Base-by-base conservation (phyloP, 2,113 vertebrate species). In the Australoheros scitulus region DNA sequence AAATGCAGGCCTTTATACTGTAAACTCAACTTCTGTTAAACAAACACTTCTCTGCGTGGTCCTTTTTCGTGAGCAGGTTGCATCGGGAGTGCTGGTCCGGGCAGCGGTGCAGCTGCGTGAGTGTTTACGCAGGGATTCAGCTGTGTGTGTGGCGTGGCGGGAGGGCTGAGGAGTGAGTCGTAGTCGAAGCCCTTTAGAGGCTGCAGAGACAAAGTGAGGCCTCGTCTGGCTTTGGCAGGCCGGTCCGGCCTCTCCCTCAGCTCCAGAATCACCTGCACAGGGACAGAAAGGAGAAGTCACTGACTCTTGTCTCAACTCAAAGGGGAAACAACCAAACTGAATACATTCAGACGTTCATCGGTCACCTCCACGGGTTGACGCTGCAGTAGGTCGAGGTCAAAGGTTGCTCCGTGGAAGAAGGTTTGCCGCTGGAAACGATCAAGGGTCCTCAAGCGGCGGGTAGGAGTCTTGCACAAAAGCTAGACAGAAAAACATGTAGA, bases 401-500 rank as follows among this genome's bases (percentile, higher is more conserved):
- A 99, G 4, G 96, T 92, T 79, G 96, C 94, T 41, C 97, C 97
- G 0, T 89, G 91, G 91, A 99, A 99, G 92, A 99, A 99, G 24
- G 96, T 97, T 92, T 99, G 97, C 13, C 94, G 92, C 85, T 97
- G 95, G 94, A 98, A 99, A 68, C 97, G 97, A 85, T 98, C 96
- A 29, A 98, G 95, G 72, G 96, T 96, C 87, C 93, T 96, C 61
- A 97, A 95, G n/a, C 97, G 96, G 36, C 92, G 92, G 36, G 88
- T 29, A 4, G 97, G 97, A 75, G 96, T 96, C 91, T 96, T 97
- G 91, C 97, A 98, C 89, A 99, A 96, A 80, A 99, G 95, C 98
- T 99, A 92, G 26, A 78, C 22, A 80, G 9, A 82, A 7, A 83
- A 76, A 79, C 4, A 4, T 61, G 14, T 5, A 55, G 8, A 14